A percentile compares a stretch with the other conserved stretches of the same genome.
These are phyloP conservation scores for Oplegnathus fasciatus DNA, from an alignment of 2,113 vertebrate species.

Conservation along the genomic window DNA sequence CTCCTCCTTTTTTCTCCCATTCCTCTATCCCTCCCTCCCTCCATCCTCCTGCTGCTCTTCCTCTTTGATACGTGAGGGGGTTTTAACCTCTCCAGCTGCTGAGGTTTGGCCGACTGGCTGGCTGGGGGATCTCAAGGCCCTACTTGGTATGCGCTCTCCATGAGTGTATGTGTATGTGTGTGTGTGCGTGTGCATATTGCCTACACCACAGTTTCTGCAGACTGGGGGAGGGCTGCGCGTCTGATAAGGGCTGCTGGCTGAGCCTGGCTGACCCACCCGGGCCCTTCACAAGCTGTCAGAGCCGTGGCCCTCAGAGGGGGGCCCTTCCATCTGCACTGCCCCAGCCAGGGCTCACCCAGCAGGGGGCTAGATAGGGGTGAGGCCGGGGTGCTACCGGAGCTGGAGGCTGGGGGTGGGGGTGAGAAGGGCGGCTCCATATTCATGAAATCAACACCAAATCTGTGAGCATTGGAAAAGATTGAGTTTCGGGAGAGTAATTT, in stretches of 20 bases:
- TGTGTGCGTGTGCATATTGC: conserved; percentile 63
- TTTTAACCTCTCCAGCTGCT: conserved; percentile 88
- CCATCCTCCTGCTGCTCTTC: conserved; percentile 81
- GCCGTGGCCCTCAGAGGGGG: conserved; percentile 83
- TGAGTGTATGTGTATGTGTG: conserved; percentile 63
- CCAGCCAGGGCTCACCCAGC: conserved; percentile 80
- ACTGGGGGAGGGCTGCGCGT: conserved; percentile 76
- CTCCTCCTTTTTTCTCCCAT: conserved; percentile 74
- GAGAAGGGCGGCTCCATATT: conserved; percentile 70
- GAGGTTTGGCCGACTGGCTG: conserved; percentile 79
- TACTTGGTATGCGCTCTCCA: conserved; percentile 85
- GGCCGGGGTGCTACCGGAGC: conserved; percentile 69
- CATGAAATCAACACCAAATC: conserved; percentile 62
- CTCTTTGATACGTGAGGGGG: conserved; percentile 87
- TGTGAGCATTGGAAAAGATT: conserved; percentile 37
- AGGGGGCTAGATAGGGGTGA: conserved; percentile 77
- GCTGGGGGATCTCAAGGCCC: conserved; percentile 80
- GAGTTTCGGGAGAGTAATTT: conserved; percentile 15
- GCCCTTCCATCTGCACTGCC: conserved; percentile 80
- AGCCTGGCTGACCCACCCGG: conserved; percentile 80
- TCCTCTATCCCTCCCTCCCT: conserved; percentile 71
- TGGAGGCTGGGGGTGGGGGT: conserved; percentile 65
- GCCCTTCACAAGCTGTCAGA: conserved; percentile 88
- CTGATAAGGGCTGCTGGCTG: conserved; percentile 84
- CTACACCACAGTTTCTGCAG: conserved; percentile 74